A percentile compares a stretch with the other conserved stretches of the same genome.
Evolutionary conservation across 2,113 vertebrate genomes (phyloP).

Genomic region (Cottus gobio): DNA sequence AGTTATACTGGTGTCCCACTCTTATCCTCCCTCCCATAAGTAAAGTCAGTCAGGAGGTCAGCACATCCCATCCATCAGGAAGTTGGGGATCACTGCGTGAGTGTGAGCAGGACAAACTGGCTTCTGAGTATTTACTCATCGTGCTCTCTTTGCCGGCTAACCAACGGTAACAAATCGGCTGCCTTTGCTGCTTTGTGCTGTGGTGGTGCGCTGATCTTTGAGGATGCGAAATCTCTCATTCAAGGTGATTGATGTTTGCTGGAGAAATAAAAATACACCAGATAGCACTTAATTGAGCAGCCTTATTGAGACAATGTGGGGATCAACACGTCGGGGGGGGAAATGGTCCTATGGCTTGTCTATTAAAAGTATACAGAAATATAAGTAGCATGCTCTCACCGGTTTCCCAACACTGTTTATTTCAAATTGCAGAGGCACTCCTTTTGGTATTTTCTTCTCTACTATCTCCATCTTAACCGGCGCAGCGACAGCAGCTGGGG

Average conservation of each 20-base stretch:
- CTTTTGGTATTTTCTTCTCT: conserved; percentile 93
- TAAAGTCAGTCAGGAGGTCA: conserved; percentile 12
- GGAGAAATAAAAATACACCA: not conserved
- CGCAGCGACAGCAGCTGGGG: conserved; percentile 79
- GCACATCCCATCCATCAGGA: conserved; percentile 16
- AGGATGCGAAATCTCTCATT: conserved; percentile 96
- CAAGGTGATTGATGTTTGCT: conserved; percentile 93
- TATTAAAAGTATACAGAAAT: not conserved
- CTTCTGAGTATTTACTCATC: not conserved
- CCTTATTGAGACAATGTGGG: not conserved
- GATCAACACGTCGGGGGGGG: no score
- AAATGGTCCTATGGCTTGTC: no score
- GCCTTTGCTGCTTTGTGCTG: conserved; percentile 84
- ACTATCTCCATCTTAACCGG: conserved; percentile 84
- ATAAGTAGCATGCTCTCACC: conserved; percentile 73
- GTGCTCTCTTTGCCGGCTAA: conserved; percentile 75
- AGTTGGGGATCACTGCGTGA: conserved; percentile 19
- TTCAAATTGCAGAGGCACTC: conserved; percentile 94
- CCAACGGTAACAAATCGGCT: conserved; percentile 95
- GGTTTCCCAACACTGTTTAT: conserved; percentile 97
- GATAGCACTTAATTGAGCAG: not conserved
- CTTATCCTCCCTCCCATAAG: not conserved
- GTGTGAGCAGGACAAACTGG: conserved; percentile 29
- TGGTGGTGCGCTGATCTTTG: conserved; percentile 88
- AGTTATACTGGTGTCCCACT: not conserved